Base-by-base conservation (phyloP, 2,888 invertebrate species). In the Bombylius major region DNA sequence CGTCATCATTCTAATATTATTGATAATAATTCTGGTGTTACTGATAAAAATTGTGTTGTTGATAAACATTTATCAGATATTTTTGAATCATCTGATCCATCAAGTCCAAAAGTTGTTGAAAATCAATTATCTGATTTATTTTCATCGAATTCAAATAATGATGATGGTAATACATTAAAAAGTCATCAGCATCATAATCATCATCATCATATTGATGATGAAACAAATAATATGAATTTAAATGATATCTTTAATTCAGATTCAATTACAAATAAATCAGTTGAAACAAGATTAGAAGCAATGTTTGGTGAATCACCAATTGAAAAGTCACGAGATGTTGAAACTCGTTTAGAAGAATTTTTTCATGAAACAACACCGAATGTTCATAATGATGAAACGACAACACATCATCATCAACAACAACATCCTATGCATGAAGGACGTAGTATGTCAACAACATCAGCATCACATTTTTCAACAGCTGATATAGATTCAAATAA, bases 221-320 rank as follows among this genome's bases (percentile, higher is more conserved):
- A 56, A 5, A 14, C 57, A 7, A 56, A 50, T 47, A 59, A 56
- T 46, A 54, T 59, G 48, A 57, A 57, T 36, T 48, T 59, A 23
- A 50, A 50, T 11, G 55, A 55, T 11, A 47, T 55, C 5, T 55
- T 55, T 47, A 59, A 54, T 54, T 49, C 55, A 9, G 56, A 58
- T 45, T 55, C 61, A 9, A 71, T 71, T 6, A 60, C 58, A n/a
- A 70, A 68, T 42, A 75, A 75, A 60, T 71, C 73, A 0, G 74
- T 75, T 52, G 75, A 75, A 58, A 73, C 69, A 7, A 67, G 73
- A 8, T 62, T 74, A 45, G 74, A 75, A 57, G 72, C 73, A 11
- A 74, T 75, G 71, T 75, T 75, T 50, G 73, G 72, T 1, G 74
- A 72, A 60, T 73, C 72, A 1, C 73, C 73, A 0, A 72, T 73